Evolutionary conservation across 2,888 invertebrate genomes (phyloP).

Genomic region (Peribatodes rhomboidaria): DNA sequence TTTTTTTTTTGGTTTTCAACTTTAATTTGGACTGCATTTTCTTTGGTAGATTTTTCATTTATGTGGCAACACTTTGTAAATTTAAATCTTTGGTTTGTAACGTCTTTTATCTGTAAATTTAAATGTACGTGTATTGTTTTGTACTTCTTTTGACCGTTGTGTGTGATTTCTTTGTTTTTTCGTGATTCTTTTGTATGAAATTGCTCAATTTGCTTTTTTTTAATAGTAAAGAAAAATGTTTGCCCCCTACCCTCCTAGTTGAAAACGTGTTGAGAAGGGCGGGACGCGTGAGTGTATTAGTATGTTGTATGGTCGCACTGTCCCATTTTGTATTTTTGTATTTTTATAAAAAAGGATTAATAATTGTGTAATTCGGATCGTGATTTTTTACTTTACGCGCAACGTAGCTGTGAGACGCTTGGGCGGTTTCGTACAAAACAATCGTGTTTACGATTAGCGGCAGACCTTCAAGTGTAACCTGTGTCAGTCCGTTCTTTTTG

Average conservation of each 20-base stretch:
- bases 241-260: conserved; percentile 76
- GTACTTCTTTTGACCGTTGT: conserved; percentile 52
- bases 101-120: conserved; percentile 53
- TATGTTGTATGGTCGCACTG: conserved; percentile 78
- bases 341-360: conserved; percentile 84
- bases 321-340: conserved; percentile 87
- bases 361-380: conserved; percentile 81
- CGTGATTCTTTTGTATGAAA: conserved; percentile 73
- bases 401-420: conserved; percentile 67
- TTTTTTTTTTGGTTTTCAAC: conserved; percentile 60
- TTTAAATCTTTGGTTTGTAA: conserved; percentile 47
- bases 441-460: conserved; percentile 41
- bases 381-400: conserved; percentile 81
- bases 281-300: conserved; percentile 74
- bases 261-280: conserved; percentile 62
- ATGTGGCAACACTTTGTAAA: conserved; percentile 54
- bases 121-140: conserved; percentile 41
- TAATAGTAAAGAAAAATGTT: conserved; percentile 66
- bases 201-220: conserved; percentile 81
- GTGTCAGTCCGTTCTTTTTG: conserved; percentile 17
- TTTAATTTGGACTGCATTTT: conserved; percentile 57
- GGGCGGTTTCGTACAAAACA: conserved; percentile 51
- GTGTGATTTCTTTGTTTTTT: conserved; percentile 67
- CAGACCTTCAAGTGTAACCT: conserved; percentile 58
- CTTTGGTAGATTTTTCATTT: conserved; percentile 58